phyloP scores from a whole-genome alignment of 2,113 vertebrate genomes.

The Brienomyrus longianalis region DNA sequence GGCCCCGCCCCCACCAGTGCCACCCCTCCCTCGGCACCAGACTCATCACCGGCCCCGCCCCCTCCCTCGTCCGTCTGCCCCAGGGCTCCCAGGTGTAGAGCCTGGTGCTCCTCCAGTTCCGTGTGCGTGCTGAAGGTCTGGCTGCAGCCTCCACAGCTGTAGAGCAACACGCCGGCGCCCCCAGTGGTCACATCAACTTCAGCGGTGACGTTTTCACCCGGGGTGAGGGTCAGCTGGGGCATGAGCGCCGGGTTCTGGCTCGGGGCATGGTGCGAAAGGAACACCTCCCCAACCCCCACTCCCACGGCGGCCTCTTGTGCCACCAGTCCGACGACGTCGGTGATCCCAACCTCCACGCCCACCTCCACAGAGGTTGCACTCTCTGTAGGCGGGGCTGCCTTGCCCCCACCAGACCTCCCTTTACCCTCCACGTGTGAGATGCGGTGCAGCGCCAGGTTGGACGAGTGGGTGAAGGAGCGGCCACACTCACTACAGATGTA shows the following conservation, averaged over 20 bases:
- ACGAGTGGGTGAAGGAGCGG: constrained; percentile 78
- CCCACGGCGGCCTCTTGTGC: constrained; percentile 55
- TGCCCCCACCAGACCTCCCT: constrained; percentile 26
- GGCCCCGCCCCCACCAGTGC: constrained; percentile 61
- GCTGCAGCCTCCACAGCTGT: constrained; percentile 67
- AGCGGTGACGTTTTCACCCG: constrained; percentile 45
- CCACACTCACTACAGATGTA: constrained; percentile 60
- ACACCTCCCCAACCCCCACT: constrained; percentile 61
- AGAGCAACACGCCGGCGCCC: constrained; percentile 58
- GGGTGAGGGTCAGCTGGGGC: constrained; percentile 50
- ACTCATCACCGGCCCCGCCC: constrained; percentile 17
- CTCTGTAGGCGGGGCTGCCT: constrained; percentile 18
- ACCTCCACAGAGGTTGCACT: constrained; percentile 25
- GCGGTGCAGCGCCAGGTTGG: constrained; percentile 73
- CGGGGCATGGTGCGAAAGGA: constrained; percentile 47
- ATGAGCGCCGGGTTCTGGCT: constrained; percentile 44
- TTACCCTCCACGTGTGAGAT: constrained; percentile 57
- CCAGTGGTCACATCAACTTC: constrained; percentile 63
- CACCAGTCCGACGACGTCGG: constrained; percentile 63
- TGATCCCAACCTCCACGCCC: constrained; percentile 31
- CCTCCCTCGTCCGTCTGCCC: constrained; percentile 16
- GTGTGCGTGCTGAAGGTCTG: constrained; percentile 64
- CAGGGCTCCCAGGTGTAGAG: constrained; percentile 49
- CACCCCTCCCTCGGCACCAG: constrained; percentile 40
- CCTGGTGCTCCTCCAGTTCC: constrained; percentile 68